phyloP scores from a whole-genome alignment of 2,888 invertebrate genomes.

The Thelaira solivaga region DNA sequence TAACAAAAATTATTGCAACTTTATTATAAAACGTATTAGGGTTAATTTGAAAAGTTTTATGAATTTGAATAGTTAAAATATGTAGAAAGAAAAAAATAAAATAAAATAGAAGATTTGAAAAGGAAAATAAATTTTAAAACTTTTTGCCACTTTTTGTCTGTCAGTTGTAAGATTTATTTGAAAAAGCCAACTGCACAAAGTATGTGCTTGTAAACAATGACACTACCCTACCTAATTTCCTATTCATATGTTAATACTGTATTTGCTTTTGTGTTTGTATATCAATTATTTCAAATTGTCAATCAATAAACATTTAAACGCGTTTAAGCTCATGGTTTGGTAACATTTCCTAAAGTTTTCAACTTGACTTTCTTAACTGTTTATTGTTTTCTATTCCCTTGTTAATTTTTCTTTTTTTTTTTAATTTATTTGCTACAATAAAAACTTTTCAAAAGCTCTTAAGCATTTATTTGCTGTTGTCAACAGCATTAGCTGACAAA shows the following conservation, averaged over 20 bases:
- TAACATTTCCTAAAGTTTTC: conserved; percentile 18
- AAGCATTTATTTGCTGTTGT: conserved; percentile 28
- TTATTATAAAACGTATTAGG: conserved; percentile 32
- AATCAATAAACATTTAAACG: conserved; percentile 37
- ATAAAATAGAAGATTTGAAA: conserved; percentile 15
- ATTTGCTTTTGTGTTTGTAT: no score
- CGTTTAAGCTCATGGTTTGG: conserved; percentile 30
- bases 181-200: no score
- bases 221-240: no score
- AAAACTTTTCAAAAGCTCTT: conserved; percentile 30
- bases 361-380: conserved; percentile 8
- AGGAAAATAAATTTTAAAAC: conserved; percentile 25
- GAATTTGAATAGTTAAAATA: not conserved
- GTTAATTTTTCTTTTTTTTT: conserved; percentile 29
- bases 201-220: no score
- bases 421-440: conserved; percentile 34
- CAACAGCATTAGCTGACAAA: not conserved
- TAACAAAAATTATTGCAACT: not conserved
- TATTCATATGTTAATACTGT: no score
- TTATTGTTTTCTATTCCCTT: not conserved
- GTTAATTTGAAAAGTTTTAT: conserved; percentile 52
- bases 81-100: not conserved
- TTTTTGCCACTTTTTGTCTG: no score
- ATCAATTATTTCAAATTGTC: conserved; percentile 24
- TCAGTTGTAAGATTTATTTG: no score